These are phyloP conservation scores for Philotrypesis tridentata DNA, from an alignment of 1,140 invertebrate genomes.

Conservation along the genomic window DNA sequence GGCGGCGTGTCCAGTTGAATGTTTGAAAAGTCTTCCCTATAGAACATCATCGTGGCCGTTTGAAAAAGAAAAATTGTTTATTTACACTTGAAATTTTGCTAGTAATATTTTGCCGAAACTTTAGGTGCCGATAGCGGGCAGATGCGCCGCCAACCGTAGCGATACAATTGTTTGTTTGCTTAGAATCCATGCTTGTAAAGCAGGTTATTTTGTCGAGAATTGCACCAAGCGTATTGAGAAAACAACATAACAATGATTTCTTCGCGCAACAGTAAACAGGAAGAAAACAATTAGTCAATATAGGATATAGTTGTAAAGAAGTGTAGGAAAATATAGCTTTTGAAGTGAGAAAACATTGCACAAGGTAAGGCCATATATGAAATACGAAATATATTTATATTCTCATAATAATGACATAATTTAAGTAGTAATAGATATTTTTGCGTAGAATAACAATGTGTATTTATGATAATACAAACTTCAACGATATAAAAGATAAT, in stretches of 20 bases:
- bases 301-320: background rate
- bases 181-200: too few relatives aligned
- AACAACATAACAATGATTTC: too few relatives aligned
- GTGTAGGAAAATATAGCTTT: too few relatives aligned
- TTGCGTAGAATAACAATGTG: constrained; percentile 59
- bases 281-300: background rate
- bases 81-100: background rate
- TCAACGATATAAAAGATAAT: constrained; percentile 68
- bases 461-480: constrained; percentile 62
- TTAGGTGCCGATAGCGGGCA: too few relatives aligned
- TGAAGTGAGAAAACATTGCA: constrained; percentile 19
- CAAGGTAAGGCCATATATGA: constrained; percentile 56
- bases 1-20: constrained; percentile 63
- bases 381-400: constrained; percentile 72
- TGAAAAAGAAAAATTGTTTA: background rate
- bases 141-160: background rate
- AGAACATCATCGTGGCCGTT: constrained; percentile 44
- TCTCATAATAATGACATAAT: constrained; percentile 67
- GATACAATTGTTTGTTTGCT: constrained; percentile 10
- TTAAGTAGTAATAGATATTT: constrained; percentile 68
- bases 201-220: too few relatives aligned
- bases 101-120: too few relatives aligned
- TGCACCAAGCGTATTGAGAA: background rate
- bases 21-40: constrained; percentile 59
- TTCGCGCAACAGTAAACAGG: too few relatives aligned